Evolutionary conservation across 2,888 invertebrate species (phyloP), one percentile per base, ranked within the genome.

Genomic region (Caenorhabditis sp.): DNA sequence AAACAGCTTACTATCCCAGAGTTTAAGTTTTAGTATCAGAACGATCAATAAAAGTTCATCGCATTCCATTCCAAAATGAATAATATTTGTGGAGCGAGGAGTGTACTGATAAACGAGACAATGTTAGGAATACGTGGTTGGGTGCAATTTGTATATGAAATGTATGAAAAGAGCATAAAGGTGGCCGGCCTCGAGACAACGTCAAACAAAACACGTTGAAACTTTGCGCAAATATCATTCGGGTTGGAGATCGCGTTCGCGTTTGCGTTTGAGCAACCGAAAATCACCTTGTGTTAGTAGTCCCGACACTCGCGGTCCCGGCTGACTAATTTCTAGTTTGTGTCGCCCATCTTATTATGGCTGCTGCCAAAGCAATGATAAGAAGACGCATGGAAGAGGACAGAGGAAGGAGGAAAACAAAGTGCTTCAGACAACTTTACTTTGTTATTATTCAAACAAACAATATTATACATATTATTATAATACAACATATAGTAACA

Each of bases 171-270:
- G 70, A 45, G 45, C 70, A 70, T 43, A 66, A 66, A 43, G 50
- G 59, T 41, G 58, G 41, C 37, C 46, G 35, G 39, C 7, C 27
- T 48, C 13, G 20, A 24, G 30, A 20, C 32, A 59, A 70, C 59
- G 59, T 45, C 59, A 70, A 59, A 66, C 55, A 66, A 55, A 66
- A 59, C 70, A 70, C 70, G 52, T 59, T 70, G 70, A 59, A 70
- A 70, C 70, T 70, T 70, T 70, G 20, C 41, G 45, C 70, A 70
- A 70, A 70, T 53, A 70, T 27, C 24, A 50, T 43, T 52, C 52
- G 65, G 26, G n/a, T n/a, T n/a, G n/a, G n/a, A n/a, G n/a, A n/a
- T n/a, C n/a, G n/a, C n/a, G n/a, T n/a, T n/a, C n/a, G n/a, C n/a
- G n/a, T n/a, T n/a, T n/a, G n/a, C n/a, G 43, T 43, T 63, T 58